phyloP scores from a whole-genome alignment of 2,888 invertebrate genomes.

The Drosophila dives region DNA sequence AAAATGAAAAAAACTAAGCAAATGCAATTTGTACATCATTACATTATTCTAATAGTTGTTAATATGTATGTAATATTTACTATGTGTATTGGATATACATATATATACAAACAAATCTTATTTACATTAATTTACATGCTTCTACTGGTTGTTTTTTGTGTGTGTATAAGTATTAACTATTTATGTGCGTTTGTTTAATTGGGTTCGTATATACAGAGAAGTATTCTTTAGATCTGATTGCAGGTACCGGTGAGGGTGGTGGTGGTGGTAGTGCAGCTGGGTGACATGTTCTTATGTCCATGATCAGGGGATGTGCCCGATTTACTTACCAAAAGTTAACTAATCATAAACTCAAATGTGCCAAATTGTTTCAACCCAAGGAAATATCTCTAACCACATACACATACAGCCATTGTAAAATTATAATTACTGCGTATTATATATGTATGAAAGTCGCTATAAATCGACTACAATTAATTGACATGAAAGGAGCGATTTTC shows the following conservation, averaged over 20 bases:
- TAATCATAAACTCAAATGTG: slow-evolving; percentile 19
- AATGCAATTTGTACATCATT: slow-evolving; percentile 16
- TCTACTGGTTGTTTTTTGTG: slow-evolving; percentile 21
- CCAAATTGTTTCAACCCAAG: slow-evolving; percentile 9
- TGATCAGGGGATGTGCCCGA: slow-evolving; percentile 35
- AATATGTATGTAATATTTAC: not conserved
- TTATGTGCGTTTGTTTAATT: slow-evolving; percentile 10
- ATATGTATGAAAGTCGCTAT: slow-evolving; percentile 2
- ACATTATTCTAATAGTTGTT: not conserved
- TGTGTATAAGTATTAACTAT: slow-evolving; percentile 12
- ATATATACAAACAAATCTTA: not conserved
- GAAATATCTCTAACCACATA: slow-evolving; percentile 19
- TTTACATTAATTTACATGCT: slow-evolving; percentile 19
- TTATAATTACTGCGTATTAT: slow-evolving; percentile 5
- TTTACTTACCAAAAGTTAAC: slow-evolving; percentile 42
- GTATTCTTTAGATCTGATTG: slow-evolving; percentile 34
- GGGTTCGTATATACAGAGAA: slow-evolving; percentile 14
- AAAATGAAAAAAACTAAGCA: slow-evolving; percentile 14
- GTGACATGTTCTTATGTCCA: slow-evolving; percentile 36
- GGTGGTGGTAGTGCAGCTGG: slow-evolving; percentile 30
- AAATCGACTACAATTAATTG: not conserved
- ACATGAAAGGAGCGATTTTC: not conserved
- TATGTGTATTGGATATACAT: not conserved
- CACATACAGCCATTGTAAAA: slow-evolving; percentile 22
- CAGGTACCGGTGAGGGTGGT: slow-evolving; percentile 16